Conservation (phyloP, 2,888 invertebrate genomes). For the Sialis fuliginosa region DNA sequence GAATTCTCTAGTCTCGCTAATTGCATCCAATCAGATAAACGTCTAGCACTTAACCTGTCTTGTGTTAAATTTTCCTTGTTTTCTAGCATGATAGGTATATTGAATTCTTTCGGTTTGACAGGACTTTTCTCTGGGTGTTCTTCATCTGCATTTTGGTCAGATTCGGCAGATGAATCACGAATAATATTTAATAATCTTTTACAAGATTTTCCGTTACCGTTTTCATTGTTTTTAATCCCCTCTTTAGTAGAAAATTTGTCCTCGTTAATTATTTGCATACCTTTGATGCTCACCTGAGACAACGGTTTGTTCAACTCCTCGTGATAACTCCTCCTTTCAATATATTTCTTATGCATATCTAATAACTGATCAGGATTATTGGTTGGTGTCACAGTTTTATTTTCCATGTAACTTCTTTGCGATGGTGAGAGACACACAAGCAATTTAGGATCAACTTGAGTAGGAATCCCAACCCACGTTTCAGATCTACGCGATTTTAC, state of each 20-base stretch:
- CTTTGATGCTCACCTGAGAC: background rate
- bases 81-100: background rate
- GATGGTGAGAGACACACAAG: slow-evolving; percentile 56
- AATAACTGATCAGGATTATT: slow-evolving; percentile 42
- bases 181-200: slow-evolving; percentile 44
- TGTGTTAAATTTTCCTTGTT: background rate
- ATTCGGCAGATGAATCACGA: slow-evolving; percentile 22
- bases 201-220: slow-evolving; percentile 15
- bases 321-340: slow-evolving; percentile 33
- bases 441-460: slow-evolving; percentile 37
- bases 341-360: slow-evolving; percentile 50
- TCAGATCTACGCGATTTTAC: slow-evolving; percentile 25
- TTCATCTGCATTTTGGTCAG: background rate
- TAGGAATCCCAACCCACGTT: slow-evolving; percentile 43
- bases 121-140: too few relatives aligned
- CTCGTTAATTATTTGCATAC: slow-evolving; percentile 4
- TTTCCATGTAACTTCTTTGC: slow-evolving; percentile 41
- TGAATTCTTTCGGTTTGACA: background rate
- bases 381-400: slow-evolving; percentile 26
- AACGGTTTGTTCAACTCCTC: slow-evolving; percentile 8
- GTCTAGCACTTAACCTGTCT: slow-evolving; percentile 20
- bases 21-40: slow-evolving; percentile 30
- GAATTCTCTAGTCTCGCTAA: slow-evolving; percentile 20
- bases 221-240: slow-evolving; percentile 2
- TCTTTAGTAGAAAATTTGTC: slow-evolving; percentile 2